Base-by-base conservation (phyloP, 2,888 invertebrate genomes). In the Lasius platythorax region DNA sequence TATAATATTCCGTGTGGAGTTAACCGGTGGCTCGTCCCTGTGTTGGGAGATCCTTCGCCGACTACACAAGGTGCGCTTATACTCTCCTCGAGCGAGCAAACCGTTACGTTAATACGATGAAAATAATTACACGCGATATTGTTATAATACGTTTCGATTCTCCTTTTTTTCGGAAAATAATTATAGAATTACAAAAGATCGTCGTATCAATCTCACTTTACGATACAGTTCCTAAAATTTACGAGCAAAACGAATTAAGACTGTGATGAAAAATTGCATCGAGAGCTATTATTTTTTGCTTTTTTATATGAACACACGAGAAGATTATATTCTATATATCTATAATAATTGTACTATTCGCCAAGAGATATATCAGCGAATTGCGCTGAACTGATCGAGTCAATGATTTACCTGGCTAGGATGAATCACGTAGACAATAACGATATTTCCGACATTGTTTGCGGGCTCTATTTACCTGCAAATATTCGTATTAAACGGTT, bases 1-100 rank as follows among this genome's bases (percentile, higher is more conserved):
- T 82, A 84, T 88, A 91, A 91, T 91, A 88, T 88, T 86, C 85
- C 79, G 74, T 67, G 37, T 67, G 37, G 76, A 43, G 79, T 73
- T 85, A 72, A 74, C 73, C 56, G 50, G 67, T 72, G 61, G 85
- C 58, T 78, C 82, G 84, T 43, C 82, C 58, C 43, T 30, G 53
- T 67, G 0, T 23, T 78, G 56, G 37, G 43, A 79, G 70, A 33
- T 70, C 61, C 61, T 61, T 43, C 58, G 46, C 79, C 23, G 61
- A 37, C 63, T 63, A 63, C 28, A 63, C 37, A 12, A 58, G 40
- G 37, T 12, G 33, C 15, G n/a, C 53, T 53, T 40, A 23, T 23
- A 50, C 33, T 43, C 46, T 46, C 18, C 46, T 33, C 18, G 12
- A 23, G 53, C 46, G 72, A 72, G 37, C 37, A n/a, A 81, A 37